These are phyloP conservation scores for Podarcis raffonei DNA, from an alignment of 2,113 vertebrate species.

Conservation along the genomic window DNA sequence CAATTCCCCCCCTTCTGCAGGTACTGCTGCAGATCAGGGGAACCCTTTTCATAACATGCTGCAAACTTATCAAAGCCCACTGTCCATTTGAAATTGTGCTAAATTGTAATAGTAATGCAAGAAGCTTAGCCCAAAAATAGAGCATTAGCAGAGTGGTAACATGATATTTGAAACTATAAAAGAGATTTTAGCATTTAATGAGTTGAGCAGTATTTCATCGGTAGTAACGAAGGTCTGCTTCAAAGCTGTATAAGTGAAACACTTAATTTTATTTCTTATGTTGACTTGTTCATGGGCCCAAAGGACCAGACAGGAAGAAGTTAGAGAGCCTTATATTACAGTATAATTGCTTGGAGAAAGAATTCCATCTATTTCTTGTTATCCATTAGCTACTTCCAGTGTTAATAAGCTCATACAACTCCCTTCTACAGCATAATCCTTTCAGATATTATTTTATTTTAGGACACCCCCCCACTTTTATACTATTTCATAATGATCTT, in stretches of 20 bases:
- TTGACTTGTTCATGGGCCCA: constrained; percentile 71
- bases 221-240: constrained; percentile 65
- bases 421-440: constrained; percentile 35
- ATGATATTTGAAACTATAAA: constrained; percentile 66
- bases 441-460: constrained; percentile 25
- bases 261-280: constrained; percentile 76
- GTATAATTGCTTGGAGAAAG: constrained; percentile 81
- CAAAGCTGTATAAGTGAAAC: constrained; percentile 62
- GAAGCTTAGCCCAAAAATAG: constrained; percentile 49
- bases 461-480: not conserved
- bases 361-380: constrained; percentile 82
- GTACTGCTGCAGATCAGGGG: constrained; percentile 31
- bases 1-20: too few species aligned
- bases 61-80: constrained; percentile 44
- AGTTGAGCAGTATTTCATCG: constrained; percentile 69
- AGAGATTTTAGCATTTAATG: constrained; percentile 67
- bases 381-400: constrained; percentile 74
- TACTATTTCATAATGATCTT: not conserved
- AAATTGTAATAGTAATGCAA: constrained; percentile 56
- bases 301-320: constrained; percentile 79
- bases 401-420: constrained; percentile 71
- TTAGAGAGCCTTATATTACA: constrained; percentile 78
- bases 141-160: constrained; percentile 64
- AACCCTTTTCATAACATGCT: constrained; percentile 34
- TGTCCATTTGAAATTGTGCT: constrained; percentile 63